Percentiles rank a stretch among this genome's conserved stretches.
Conservation (phyloP, 2,113 vertebrate species). For the Pagrus major region DNA sequence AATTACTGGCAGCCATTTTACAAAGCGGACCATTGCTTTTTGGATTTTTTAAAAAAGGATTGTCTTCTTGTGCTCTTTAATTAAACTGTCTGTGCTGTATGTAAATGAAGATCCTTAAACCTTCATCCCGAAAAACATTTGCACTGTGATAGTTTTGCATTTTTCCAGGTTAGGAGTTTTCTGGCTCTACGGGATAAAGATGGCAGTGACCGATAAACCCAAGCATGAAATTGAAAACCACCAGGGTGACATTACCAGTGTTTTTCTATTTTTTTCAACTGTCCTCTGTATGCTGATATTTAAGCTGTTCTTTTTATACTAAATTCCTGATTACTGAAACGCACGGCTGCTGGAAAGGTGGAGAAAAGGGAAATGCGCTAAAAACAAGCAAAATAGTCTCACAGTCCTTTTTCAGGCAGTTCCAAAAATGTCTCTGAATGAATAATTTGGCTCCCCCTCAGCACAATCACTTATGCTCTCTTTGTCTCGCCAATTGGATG, state of each 20-base stretch:
- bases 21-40: not conserved
- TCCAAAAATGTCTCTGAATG: not conserved
- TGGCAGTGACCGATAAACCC: not conserved
- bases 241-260: not conserved
- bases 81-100: not conserved
- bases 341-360: not conserved
- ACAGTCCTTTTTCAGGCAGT: not conserved
- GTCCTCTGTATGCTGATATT: not conserved
- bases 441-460: not conserved
- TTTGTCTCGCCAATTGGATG: constrained; percentile 29
- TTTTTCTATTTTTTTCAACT: not conserved
- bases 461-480: not conserved
- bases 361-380: not conserved
- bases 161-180: not conserved
- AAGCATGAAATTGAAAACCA: not conserved
- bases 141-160: not conserved
- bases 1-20: constrained; percentile 1
- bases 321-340: not conserved
- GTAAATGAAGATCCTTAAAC: not conserved
- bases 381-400: not conserved
- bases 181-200: not conserved
- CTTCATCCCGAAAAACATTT: not conserved
- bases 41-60: not conserved
- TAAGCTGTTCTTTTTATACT: not conserved
- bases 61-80: not conserved